Evolutionary conservation across 1,140 invertebrate species (phyloP).

Genomic region (Panulirus ornatus): DNA sequence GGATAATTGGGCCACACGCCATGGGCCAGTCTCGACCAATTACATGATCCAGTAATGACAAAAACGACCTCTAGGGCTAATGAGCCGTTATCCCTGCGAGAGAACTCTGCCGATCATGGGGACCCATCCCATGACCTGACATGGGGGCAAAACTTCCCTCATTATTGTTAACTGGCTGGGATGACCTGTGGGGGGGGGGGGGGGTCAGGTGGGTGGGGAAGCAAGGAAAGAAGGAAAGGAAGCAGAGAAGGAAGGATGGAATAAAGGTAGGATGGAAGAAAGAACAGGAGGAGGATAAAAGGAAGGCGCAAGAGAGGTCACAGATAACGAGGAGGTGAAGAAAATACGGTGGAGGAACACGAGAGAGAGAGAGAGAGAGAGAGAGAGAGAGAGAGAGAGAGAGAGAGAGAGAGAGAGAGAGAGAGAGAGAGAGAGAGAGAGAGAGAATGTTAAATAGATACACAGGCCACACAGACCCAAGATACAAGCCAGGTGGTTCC

Average conservation of each 20-base stretch:
- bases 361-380: too few species aligned
- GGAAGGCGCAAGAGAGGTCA: neutral
- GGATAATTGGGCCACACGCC: constrained; percentile 30
- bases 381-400: neutral
- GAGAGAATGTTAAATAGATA: too few species aligned
- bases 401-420: too few species aligned
- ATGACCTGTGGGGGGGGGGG: neutral
- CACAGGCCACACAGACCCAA: too few species aligned
- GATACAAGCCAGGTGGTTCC: too few species aligned
- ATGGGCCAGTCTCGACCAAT: constrained; percentile 34
- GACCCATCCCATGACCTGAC: neutral
- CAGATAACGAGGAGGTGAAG: neutral
- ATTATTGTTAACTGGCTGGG: constrained; percentile 15
- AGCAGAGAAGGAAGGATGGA: neutral
- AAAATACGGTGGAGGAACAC: neutral
- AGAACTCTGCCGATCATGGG: neutral
- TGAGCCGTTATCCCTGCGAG: constrained; percentile 23
- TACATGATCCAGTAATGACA: constrained; percentile 39
- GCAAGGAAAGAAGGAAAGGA: neutral
- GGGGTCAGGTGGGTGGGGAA: neutral
- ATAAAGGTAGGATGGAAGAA: neutral
- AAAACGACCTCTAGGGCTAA: constrained; percentile 14
- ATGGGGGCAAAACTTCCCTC: neutral
- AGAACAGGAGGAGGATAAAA: neutral
- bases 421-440: too few species aligned